Evolutionary conservation across 64 coral and sea anemone species (phyloP).

Genomic region (Stichodactyla mertensii): DNA sequence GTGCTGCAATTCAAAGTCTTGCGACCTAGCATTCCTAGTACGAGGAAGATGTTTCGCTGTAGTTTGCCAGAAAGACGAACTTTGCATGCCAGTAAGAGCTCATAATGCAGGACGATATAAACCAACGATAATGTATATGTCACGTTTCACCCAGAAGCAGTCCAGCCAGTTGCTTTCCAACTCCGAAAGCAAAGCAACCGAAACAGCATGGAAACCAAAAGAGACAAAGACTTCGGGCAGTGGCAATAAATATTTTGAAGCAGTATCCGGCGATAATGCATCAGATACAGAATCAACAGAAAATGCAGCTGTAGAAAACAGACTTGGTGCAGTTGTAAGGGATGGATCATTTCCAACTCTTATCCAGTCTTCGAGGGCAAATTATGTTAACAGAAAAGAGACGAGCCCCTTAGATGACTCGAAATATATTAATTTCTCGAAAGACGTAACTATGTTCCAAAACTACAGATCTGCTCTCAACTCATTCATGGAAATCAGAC

Average conservation of each 20-base stretch:
- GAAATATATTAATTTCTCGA: not conserved
- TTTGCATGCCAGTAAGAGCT: constrained; percentile 30
- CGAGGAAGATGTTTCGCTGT: constrained; percentile 51
- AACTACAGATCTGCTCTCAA: not conserved
- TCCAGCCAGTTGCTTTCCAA: not conserved
- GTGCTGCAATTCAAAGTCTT: constrained; percentile 33
- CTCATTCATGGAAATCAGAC: not conserved
- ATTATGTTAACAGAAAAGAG: not conserved
- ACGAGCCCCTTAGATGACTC: not conserved
- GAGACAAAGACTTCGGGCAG: not conserved
- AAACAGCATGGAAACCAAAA: not conserved
- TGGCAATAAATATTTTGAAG: not conserved
- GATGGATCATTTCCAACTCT: not conserved
- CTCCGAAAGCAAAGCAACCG: not conserved
- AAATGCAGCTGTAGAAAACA: not conserved
- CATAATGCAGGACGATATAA: not conserved
- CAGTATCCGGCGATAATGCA: not conserved
- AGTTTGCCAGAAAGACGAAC: constrained; percentile 8
- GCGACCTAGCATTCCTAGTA: constrained; percentile 51
- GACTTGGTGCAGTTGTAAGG: no score
- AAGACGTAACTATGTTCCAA: not conserved
- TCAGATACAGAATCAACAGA: not conserved
- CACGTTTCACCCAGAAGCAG: not conserved
- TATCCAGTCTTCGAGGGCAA: not conserved
- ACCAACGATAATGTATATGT: not conserved